These are phyloP conservation scores for Chloroceryle inda DNA, from an alignment of 2,797 vertebrate species.

Conservation along the genomic window DNA sequence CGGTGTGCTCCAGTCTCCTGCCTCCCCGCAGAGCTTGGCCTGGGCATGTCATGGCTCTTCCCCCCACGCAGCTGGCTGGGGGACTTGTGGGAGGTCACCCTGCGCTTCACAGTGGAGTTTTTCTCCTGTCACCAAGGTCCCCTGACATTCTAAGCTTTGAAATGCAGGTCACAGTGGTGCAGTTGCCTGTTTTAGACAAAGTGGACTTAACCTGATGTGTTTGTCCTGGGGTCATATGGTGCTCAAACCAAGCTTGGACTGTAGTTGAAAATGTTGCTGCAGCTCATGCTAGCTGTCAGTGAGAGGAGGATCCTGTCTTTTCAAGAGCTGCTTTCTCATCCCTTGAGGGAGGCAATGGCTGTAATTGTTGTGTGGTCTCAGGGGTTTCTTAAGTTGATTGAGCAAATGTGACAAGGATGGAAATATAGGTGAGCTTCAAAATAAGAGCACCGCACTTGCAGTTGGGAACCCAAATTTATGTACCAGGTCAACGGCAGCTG, in stretches of 20 bases:
- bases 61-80: not conserved
- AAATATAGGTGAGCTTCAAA: not conserved
- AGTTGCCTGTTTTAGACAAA: not conserved
- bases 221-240: not conserved
- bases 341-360: not conserved
- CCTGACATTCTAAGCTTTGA: not conserved
- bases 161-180: accelerated
- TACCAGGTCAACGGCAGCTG: not conserved
- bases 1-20: not conserved
- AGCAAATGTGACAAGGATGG: not conserved
- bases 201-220: not conserved
- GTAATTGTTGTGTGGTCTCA: accelerated
- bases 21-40: not conserved
- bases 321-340: not conserved
- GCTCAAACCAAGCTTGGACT: not conserved
- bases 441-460: not conserved
- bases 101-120: not conserved
- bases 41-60: not conserved
- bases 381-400: not conserved
- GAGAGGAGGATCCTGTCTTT: accelerated
- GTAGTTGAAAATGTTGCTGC: not conserved
- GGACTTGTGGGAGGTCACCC: not conserved
- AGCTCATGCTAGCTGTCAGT: not conserved
- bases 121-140: not conserved
- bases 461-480: not conserved